phyloP scores from a whole-genome alignment of 2,888 invertebrate genomes.

The Dastarcus helophoroides region DNA sequence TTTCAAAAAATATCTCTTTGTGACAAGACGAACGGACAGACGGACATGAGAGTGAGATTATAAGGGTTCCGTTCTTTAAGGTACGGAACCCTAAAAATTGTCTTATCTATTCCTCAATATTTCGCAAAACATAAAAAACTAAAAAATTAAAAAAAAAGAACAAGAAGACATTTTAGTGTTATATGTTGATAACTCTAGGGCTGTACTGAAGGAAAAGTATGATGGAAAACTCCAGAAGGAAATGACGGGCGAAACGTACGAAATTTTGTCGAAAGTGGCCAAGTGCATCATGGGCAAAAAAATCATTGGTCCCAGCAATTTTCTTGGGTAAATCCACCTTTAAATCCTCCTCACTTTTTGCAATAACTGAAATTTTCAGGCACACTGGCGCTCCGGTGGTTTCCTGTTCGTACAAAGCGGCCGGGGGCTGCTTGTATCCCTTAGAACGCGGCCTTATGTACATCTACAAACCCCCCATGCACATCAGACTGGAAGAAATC shows the following conservation, averaged over 20 bases:
- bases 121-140: too few relatives aligned
- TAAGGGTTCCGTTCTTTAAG: too few relatives aligned
- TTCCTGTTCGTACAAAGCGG: neutral
- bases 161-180: too few relatives aligned
- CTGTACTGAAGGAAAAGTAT: neutral
- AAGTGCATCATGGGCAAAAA: neutral
- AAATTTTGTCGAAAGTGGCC: neutral
- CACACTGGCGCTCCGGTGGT: neutral
- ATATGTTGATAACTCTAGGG: too few relatives aligned
- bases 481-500: neutral
- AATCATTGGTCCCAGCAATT: neutral
- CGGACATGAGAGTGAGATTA: too few relatives aligned
- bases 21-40: too few relatives aligned
- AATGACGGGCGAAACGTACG: neutral
- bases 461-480: constrained; percentile 1
- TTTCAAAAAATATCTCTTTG: too few relatives aligned
- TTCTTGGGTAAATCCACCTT: neutral
- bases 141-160: too few relatives aligned
- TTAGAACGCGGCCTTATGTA: neutral
- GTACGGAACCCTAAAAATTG: too few relatives aligned
- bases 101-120: too few relatives aligned
- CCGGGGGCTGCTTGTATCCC: neutral
- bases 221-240: neutral
- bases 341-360: too few relatives aligned
- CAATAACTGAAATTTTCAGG: too few relatives aligned